These are phyloP conservation scores for Yponomeuta evonymella DNA, from an alignment of 2,888 invertebrate species.

Conservation along the genomic window DNA sequence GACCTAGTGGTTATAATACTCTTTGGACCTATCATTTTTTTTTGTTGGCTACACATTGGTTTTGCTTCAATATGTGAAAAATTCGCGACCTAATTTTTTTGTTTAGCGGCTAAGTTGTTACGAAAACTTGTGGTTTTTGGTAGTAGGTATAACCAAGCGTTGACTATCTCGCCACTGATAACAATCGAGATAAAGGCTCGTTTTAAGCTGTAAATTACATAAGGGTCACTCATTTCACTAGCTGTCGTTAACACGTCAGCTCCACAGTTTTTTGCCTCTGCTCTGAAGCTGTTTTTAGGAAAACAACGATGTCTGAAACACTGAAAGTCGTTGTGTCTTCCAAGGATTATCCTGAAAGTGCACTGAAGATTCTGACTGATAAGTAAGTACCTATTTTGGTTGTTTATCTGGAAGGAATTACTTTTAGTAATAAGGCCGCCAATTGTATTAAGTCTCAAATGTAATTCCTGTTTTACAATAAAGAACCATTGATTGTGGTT, in stretches of 20 bases:
- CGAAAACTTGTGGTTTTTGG: not conserved
- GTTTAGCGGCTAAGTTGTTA: not conserved
- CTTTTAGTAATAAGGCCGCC: no score
- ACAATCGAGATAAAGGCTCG: not conserved
- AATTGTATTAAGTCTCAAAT: no score
- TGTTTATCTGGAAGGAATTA: no score
- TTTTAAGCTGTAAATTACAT: not conserved
- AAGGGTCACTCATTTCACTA: not conserved
- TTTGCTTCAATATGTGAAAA: no score
- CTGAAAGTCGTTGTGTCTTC: conserved; percentile 83
- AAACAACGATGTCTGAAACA: conserved; percentile 51
- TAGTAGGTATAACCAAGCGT: not conserved
- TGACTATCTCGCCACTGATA: not conserved
- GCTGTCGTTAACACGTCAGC: not conserved
- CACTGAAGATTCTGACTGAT: conserved; percentile 78
- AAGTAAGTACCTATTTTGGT: conserved; percentile 66
- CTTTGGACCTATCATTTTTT: no score
- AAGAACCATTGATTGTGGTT: no score
- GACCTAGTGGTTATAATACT: no score
- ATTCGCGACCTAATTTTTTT: not conserved
- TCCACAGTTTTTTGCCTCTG: not conserved
- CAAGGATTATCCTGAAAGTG: conserved; percentile 79
- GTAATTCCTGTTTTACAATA: no score
- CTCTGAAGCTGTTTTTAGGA: not conserved
- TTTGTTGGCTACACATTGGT: no score